Percentiles rank a stretch among this genome's conserved stretches.
These are phyloP conservation scores for Polyommatus iphigenia DNA, from an alignment of 2,888 invertebrate genomes.

Conservation along the genomic window DNA sequence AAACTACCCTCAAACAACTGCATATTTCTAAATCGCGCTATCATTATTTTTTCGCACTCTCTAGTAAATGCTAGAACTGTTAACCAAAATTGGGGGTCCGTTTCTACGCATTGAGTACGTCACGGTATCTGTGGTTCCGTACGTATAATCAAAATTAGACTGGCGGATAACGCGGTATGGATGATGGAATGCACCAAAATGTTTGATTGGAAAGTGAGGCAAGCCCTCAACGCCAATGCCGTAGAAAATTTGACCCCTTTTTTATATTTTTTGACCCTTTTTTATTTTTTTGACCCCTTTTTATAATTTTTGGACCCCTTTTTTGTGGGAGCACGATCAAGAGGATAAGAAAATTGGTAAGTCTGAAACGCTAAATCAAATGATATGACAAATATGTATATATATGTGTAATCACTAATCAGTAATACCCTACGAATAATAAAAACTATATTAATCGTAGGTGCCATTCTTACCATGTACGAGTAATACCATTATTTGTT, in stretches of 20 bases:
- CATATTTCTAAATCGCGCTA: slow-evolving; percentile 55
- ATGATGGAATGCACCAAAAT: slow-evolving; percentile 53
- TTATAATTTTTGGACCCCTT: background rate
- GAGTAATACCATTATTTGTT: too few relatives aligned
- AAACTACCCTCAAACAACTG: background rate
- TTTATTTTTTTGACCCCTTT: too few relatives aligned
- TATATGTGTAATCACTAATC: too few relatives aligned
- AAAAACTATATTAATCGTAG: too few relatives aligned
- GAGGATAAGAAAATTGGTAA: too few relatives aligned
- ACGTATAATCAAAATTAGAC: slow-evolving; percentile 53
- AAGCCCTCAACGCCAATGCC: slow-evolving; percentile 65
- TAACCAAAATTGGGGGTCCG: slow-evolving; percentile 56
- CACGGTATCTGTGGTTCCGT: slow-evolving; percentile 32
- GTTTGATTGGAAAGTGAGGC: slow-evolving; percentile 67
- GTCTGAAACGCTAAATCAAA: too few relatives aligned
- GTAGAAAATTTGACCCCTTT: slow-evolving; percentile 74
- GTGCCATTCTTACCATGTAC: too few relatives aligned
- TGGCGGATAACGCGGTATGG: slow-evolving; percentile 60
- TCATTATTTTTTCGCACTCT: slow-evolving; percentile 49
- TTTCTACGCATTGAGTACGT: slow-evolving; percentile 68
- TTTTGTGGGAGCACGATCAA: too few relatives aligned
- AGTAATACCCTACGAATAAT: too few relatives aligned
- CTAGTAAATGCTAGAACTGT: slow-evolving; percentile 44
- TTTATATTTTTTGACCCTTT: slow-evolving; percentile 40
- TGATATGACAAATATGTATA: too few relatives aligned